Base-by-base conservation (phyloP, 2,113 vertebrate genomes). In the Mionectes macconnelli region DNA sequence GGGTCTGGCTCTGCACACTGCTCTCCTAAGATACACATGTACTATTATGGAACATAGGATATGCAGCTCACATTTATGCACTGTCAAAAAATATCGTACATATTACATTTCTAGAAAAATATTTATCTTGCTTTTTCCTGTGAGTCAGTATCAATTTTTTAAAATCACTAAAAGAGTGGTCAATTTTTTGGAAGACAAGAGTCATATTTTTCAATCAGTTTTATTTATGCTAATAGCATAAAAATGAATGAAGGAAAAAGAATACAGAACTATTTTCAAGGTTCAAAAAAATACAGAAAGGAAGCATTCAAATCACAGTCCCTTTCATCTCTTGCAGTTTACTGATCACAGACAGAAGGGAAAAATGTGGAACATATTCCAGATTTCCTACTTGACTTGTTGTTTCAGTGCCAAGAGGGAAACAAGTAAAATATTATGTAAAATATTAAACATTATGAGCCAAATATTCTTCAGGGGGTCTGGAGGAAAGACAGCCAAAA, bases 371-470 rank as follows among this genome's bases (percentile, higher is more conserved):
- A 95, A 96, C 76, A 56, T 95, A 94, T 94, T 96, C 93, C 93
- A 96, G 93, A 93, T 96, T 96, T 95, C 94, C 87, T 94, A 88
- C 47, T 95, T 92, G 68, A 64, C 79, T 90, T 90, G 73, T 75
- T 95, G 55, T 86, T 94, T 77, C 79, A 92, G 39, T 88, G 85
- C 93, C 93, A 96, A 94, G 76, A 92, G 44, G 22, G 92, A 96
- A 97, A 94, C 78, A 83, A 96, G 75, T 94, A 86, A 96, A 96
- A 96, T 96, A 91, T 95, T 85, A 91, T 88, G 83, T 93, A 96
- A 97, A 97, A 92, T 96, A 96, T 97, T 88, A 88, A 84, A 90
- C 82, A 84, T 90, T 91, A 96, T 87, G 82, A 90, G 85, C 79
- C 90, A 92, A 96, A 86, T 93, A 90, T 88, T 78, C 85, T 94